Evolutionary conservation across 30 jellyfish, hydroid and myxozoan species (phyloP).

Genomic region (Cassiopea xamachana): DNA sequence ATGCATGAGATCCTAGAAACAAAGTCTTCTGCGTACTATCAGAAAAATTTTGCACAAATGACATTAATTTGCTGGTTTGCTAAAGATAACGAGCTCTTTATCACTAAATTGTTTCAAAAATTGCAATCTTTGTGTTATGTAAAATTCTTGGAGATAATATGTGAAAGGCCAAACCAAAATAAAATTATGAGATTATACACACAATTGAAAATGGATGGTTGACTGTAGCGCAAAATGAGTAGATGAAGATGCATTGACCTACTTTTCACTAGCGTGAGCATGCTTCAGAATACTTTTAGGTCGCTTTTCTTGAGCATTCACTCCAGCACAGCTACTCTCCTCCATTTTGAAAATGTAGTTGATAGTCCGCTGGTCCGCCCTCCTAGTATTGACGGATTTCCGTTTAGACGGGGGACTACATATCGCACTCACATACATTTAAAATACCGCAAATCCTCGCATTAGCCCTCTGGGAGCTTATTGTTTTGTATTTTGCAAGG

Average conservation of each 20-base stretch:
- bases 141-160: background rate
- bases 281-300: slow-evolving; percentile 85
- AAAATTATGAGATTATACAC: background rate
- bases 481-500: too few species aligned
- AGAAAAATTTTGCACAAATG: too few species aligned
- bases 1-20: too few species aligned
- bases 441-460: background rate
- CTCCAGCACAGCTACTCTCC: slow-evolving; percentile 39
- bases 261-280: slow-evolving; percentile 62
- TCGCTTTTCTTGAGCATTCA: slow-evolving; percentile 51
- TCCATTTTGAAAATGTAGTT: slow-evolving; percentile 64
- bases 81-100: too few species aligned
- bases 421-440: background rate
- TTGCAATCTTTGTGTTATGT: background rate
- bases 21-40: too few species aligned
- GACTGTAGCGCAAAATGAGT: background rate
- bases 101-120: too few species aligned
- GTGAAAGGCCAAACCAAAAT: background rate
- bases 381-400: background rate
- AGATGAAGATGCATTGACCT: slow-evolving; percentile 4
- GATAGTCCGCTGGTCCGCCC: background rate
- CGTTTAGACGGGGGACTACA: slow-evolving; percentile 22
- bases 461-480: too few species aligned
- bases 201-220: background rate
- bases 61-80: too few species aligned